These are phyloP conservation scores for Anthopleura xanthogrammica DNA, from an alignment of 92 coral and sea anemone genomes.

Conservation along the genomic window DNA sequence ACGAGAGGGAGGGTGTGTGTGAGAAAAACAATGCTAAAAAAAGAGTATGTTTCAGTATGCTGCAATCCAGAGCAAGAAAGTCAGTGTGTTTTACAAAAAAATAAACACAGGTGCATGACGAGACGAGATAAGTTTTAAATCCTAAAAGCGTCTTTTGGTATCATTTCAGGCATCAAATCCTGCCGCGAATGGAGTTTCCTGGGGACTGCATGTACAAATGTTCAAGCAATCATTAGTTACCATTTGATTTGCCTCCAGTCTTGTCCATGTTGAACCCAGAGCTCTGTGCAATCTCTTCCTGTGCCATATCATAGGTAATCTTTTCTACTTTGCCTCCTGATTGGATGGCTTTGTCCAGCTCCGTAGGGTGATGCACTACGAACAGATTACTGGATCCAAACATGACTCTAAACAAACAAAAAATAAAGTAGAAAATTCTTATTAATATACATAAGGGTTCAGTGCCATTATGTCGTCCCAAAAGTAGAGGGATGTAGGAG, in stretches of 20 bases:
- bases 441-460: background rate
- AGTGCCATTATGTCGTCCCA: too few relatives aligned
- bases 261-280: constrained; percentile 93
- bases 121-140: too few relatives aligned
- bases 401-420: constrained; percentile 56
- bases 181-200: too few relatives aligned
- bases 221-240: constrained; percentile 24
- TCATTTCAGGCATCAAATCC: too few relatives aligned
- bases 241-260: constrained; percentile 82
- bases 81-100: too few relatives aligned
- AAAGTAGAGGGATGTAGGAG: too few relatives aligned
- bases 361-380: constrained; percentile 82
- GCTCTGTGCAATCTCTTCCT: constrained; percentile 85
- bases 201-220: too few relatives aligned
- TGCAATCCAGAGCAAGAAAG: too few relatives aligned
- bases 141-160: too few relatives aligned
- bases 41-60: too few relatives aligned
- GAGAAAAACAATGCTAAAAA: background rate
- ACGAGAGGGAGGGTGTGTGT: background rate
- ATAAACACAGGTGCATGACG: too few relatives aligned
- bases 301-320: constrained; percentile 84
- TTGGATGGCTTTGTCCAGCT: constrained; percentile 53
- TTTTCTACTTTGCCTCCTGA: constrained; percentile 59
- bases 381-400: constrained; percentile 87
- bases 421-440: background rate